These are phyloP conservation scores for Cheilosia urbana DNA, from an alignment of 2,888 invertebrate genomes.

Conservation along the genomic window DNA sequence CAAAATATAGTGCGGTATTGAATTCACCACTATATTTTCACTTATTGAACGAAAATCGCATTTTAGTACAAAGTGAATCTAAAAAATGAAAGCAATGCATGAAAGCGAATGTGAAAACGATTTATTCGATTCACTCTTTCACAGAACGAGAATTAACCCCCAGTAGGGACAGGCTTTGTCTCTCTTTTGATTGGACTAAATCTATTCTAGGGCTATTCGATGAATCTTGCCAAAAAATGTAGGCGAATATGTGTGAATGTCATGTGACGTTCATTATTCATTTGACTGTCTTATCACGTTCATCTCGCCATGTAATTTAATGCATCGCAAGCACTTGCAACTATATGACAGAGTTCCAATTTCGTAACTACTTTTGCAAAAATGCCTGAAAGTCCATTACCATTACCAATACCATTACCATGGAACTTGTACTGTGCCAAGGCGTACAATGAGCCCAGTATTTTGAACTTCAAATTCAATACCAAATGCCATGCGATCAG, in stretches of 20 bases:
- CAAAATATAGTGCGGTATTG: too few species aligned
- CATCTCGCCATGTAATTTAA: constrained; percentile 34
- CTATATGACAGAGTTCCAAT: constrained; percentile 50
- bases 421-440: constrained; percentile 54
- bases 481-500: constrained; percentile 3
- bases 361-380: constrained; percentile 37
- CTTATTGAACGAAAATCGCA: too few species aligned
- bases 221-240: not conserved
- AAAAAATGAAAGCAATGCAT: too few species aligned
- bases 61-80: too few species aligned
- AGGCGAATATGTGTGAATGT: constrained; percentile 26
- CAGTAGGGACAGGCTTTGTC: too few species aligned
- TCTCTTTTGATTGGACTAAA: too few species aligned
- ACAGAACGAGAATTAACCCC: too few species aligned
- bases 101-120: too few species aligned
- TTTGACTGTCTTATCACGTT: constrained; percentile 1
- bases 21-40: too few species aligned
- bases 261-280: constrained; percentile 5
- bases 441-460: constrained; percentile 17
- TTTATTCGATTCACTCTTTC: too few species aligned
- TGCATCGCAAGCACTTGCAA: constrained; percentile 1
- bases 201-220: too few species aligned
- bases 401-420: constrained; percentile 59
- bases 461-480: constrained; percentile 28
- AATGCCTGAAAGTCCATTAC: constrained; percentile 45